phyloP scores from a whole-genome alignment of 2,888 invertebrate species.

The Hydriomena furcata region DNA sequence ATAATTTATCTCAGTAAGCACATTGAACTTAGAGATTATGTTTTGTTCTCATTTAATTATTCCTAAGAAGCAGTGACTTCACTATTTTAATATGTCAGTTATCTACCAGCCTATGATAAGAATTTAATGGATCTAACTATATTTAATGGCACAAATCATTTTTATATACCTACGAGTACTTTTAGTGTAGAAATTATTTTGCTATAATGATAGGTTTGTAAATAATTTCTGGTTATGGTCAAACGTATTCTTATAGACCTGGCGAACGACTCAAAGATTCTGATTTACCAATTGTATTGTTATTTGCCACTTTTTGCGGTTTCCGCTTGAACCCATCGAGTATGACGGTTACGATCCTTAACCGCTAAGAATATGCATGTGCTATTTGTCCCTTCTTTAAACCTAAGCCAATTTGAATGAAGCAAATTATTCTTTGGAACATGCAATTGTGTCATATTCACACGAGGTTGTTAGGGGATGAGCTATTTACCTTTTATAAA shows the following conservation, averaged over 20 bases:
- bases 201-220: too few species aligned
- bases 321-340: conserved; percentile 72
- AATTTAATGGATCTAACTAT: too few species aligned
- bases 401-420: conserved; percentile 41
- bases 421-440: conserved; percentile 41
- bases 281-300: conserved; percentile 61
- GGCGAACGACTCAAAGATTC: conserved; percentile 47
- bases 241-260: conserved; percentile 2
- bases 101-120: background rate
- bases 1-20: conserved; percentile 32
- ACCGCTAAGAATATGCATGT: conserved; percentile 62
- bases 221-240: too few species aligned
- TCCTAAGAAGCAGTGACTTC: conserved; percentile 5
- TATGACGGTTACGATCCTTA: conserved; percentile 78
- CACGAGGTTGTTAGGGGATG: conserved; percentile 57
- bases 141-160: too few species aligned
- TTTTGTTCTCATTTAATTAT: conserved; percentile 26
- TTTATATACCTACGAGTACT: too few species aligned
- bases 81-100: background rate
- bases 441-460: conserved; percentile 49
- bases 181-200: too few species aligned
- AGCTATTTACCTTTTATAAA: conserved; percentile 37
- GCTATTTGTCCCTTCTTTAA: conserved; percentile 55
- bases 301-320: conserved; percentile 80
- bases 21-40: conserved; percentile 43